phyloP scores from a whole-genome alignment of 1,140 invertebrate genomes.

The Polyergus mexicanus region DNA sequence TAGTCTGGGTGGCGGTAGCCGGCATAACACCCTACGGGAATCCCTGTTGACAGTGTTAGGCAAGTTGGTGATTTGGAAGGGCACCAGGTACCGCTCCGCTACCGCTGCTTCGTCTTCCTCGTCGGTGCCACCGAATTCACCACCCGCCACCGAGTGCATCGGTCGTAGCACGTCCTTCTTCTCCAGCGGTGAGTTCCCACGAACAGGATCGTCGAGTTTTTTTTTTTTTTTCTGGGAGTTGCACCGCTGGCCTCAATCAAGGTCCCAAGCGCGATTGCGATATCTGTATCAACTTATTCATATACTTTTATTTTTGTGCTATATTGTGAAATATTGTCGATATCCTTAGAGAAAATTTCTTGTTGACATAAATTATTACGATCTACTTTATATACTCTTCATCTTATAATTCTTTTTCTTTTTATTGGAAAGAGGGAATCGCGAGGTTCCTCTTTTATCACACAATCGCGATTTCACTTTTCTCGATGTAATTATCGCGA shows the following conservation, averaged over 20 bases:
- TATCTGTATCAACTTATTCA: neutral
- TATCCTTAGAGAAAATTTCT: neutral
- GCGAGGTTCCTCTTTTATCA: neutral
- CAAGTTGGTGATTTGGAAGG: constrained; percentile 89
- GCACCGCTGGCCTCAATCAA: constrained; percentile 22
- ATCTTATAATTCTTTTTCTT: neutral
- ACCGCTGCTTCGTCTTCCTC: constrained; percentile 80
- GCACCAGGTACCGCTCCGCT: constrained; percentile 86
- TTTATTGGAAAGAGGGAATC: neutral
- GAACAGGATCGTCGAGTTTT: neutral
- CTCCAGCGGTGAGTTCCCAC: constrained; percentile 87
- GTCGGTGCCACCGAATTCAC: constrained; percentile 83
- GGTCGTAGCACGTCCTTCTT: constrained; percentile 89
- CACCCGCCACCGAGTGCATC: constrained; percentile 87
- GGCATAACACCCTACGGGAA: constrained; percentile 86
- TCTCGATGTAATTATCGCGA: neutral
- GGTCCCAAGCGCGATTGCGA: neutral
- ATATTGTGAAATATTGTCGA: neutral
- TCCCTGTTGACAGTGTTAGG: constrained; percentile 90
- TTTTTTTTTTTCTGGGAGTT: neutral
- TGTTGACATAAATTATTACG: neutral
- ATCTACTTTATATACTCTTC: neutral
- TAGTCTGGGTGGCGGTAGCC: constrained; percentile 81
- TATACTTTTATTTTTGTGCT: neutral
- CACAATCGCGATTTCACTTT: constrained; percentile 14